Evolutionary conservation across 2,888 invertebrate genomes (phyloP).

Genomic region (Argyresthia albistria): DNA sequence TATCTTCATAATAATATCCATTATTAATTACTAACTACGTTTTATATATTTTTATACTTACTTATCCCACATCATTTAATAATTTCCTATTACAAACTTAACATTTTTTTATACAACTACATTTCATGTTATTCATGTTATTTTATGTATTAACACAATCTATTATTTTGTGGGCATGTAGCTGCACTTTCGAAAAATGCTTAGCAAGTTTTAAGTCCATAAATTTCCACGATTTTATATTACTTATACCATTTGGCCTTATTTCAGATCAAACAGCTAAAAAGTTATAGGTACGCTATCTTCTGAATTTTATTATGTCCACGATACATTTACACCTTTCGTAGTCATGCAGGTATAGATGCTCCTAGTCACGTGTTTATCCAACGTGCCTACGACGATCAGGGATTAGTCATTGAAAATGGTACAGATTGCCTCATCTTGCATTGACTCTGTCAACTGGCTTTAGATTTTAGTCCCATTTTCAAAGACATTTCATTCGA

Average conservation of each 20-base stretch:
- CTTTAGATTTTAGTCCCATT: no score
- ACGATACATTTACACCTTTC: neutral
- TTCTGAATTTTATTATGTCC: slow-evolving; percentile 13
- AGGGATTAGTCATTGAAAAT: no score
- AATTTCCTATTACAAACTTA: slow-evolving; percentile 14
- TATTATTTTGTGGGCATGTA: slow-evolving; percentile 54
- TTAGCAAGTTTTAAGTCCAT: no score
- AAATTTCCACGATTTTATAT: slow-evolving; percentile 4
- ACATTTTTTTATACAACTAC: neutral
- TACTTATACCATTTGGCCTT: slow-evolving; percentile 27
- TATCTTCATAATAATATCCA: slow-evolving; percentile 61
- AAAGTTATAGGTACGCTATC: slow-evolving; percentile 61
- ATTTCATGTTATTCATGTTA: neutral
- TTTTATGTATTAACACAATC: slow-evolving; percentile 21
- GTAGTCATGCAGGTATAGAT: no score
- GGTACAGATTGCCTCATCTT: no score
- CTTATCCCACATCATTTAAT: slow-evolving; percentile 39
- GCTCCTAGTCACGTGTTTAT: neutral
- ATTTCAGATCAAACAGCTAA: slow-evolving; percentile 51
- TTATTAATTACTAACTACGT: slow-evolving; percentile 55
- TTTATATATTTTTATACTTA: slow-evolving; percentile 41
- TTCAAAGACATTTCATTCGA: no score
- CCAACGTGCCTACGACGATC: no score
- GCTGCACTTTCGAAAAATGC: slow-evolving; percentile 31
- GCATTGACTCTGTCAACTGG: no score